Conservation (phyloP, 64 coral and sea anemone species). For the Montipora capricornis region DNA sequence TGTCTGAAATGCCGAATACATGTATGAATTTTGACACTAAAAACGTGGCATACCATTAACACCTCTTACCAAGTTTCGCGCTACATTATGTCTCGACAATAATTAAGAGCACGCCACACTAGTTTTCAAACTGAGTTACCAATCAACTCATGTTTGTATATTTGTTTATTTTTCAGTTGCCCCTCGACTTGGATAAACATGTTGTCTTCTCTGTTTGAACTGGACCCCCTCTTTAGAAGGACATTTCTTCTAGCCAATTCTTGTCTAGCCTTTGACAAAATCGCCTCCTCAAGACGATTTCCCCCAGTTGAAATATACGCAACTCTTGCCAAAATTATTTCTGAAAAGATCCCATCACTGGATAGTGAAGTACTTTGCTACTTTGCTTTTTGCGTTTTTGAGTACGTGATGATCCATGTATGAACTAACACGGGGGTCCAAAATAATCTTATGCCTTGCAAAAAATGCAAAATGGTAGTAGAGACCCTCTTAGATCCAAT, state of each 20-base stretch:
- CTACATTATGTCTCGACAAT: too few relatives aligned
- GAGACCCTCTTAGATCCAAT: too few relatives aligned
- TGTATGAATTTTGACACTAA: too few relatives aligned
- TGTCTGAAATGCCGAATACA: too few relatives aligned
- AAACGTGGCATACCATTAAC: too few relatives aligned
- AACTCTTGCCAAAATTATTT: slow-evolving; percentile 17
- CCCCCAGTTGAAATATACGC: slow-evolving; percentile 12
- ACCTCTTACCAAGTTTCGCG: too few relatives aligned
- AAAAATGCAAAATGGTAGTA: too few relatives aligned
- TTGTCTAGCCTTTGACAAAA: neutral
- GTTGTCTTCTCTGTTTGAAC: slow-evolving; percentile 37
- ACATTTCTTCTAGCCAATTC: slow-evolving; percentile 47
- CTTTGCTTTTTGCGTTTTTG: neutral
- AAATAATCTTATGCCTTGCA: too few relatives aligned
- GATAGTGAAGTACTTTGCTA: neutral
- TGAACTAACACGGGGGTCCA: too few relatives aligned
- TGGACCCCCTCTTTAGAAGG: slow-evolving; percentile 60
- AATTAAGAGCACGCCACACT: too few relatives aligned
- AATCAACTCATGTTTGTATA: neutral
- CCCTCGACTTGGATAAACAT: neutral
- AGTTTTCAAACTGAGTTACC: neutral
- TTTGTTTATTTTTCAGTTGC: neutral
- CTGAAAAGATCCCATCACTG: neutral
- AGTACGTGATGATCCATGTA: too few relatives aligned
- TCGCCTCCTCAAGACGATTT: neutral